Evolutionary conservation across 2,888 invertebrate genomes (phyloP).

Genomic region (Drosophila prolongata): DNA sequence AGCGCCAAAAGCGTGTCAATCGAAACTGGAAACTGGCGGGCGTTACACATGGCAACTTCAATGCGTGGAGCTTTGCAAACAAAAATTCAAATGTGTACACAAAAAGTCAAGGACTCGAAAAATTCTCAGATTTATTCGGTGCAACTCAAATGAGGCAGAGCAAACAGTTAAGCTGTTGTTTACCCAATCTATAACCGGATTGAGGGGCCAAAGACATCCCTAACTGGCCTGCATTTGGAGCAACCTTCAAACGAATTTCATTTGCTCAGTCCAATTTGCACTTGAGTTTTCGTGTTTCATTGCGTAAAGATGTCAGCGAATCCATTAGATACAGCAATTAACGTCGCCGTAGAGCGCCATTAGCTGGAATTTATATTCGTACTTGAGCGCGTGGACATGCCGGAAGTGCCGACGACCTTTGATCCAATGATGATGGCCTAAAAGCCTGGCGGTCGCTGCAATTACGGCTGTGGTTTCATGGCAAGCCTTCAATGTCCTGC

Average conservation of each 20-base stretch:
- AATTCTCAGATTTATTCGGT: slow-evolving; percentile 41
- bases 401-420: slow-evolving; percentile 32
- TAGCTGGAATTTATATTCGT: slow-evolving; percentile 63
- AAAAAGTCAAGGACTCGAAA: slow-evolving; percentile 35
- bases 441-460: slow-evolving; percentile 44
- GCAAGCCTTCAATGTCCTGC: slow-evolving; percentile 11
- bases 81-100: slow-evolving; percentile 24
- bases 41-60: slow-evolving; percentile 57
- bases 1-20: slow-evolving; percentile 72
- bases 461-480: slow-evolving; percentile 27
- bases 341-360: slow-evolving; percentile 25
- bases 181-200: slow-evolving; percentile 17
- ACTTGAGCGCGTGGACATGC: slow-evolving; percentile 52
- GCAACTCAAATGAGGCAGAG: slow-evolving; percentile 33
- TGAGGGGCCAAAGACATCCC: background rate
- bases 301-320: slow-evolving; percentile 68
- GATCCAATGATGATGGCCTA: slow-evolving; percentile 26
- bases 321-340: slow-evolving; percentile 45
- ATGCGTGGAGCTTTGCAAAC: slow-evolving; percentile 58
- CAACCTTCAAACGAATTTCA: slow-evolving; percentile 20
- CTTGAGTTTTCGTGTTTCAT: slow-evolving; percentile 30
- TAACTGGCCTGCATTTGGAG: slow-evolving; percentile 16
- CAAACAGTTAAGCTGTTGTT: slow-evolving; percentile 25
- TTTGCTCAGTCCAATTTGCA: slow-evolving; percentile 13
- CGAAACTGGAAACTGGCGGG: slow-evolving; percentile 57